These are phyloP conservation scores for Aramus guarauna DNA, from an alignment of 2,113 vertebrate species.

Conservation along the genomic window DNA sequence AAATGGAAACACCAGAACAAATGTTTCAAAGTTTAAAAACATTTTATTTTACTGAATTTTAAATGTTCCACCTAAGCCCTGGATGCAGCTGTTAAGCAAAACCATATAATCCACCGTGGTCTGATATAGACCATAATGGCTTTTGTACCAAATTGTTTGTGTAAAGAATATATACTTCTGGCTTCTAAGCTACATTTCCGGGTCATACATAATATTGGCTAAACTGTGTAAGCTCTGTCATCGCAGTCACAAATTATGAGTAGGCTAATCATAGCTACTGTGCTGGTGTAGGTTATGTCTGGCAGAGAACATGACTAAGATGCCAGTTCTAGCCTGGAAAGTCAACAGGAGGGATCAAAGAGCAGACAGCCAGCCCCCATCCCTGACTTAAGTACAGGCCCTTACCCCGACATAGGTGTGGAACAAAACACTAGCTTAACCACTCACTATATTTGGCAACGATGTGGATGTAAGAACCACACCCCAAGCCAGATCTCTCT, in stretches of 20 bases:
- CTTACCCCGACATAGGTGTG: background rate
- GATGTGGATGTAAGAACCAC: background rate
- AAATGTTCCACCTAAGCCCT: background rate
- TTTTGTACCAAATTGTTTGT: background rate
- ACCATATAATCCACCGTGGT: background rate
- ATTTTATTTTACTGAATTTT: background rate
- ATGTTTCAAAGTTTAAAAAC: background rate
- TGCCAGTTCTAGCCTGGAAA: background rate
- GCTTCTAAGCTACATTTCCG: background rate
- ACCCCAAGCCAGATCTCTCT: background rate
- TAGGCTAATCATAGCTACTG: slow-evolving; percentile 1
- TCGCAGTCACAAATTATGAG: slow-evolving; percentile 9
- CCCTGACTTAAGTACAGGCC: background rate
- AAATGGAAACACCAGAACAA: background rate
- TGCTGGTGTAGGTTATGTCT: background rate
- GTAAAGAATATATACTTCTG: background rate
- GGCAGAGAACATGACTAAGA: slow-evolving; percentile 37
- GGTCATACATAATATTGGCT: background rate
- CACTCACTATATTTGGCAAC: background rate
- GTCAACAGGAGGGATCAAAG: slow-evolving; percentile 19
- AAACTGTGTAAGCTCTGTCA: background rate
- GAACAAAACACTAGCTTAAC: background rate
- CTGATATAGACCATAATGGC: background rate
- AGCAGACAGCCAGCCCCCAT: background rate
- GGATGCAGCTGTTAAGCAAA: background rate